Percentiles rank a stretch among this genome's conserved stretches.
These are phyloP conservation scores for Melanerpes formicivorus DNA, from an alignment of 2,113 vertebrate species.

Conservation along the genomic window DNA sequence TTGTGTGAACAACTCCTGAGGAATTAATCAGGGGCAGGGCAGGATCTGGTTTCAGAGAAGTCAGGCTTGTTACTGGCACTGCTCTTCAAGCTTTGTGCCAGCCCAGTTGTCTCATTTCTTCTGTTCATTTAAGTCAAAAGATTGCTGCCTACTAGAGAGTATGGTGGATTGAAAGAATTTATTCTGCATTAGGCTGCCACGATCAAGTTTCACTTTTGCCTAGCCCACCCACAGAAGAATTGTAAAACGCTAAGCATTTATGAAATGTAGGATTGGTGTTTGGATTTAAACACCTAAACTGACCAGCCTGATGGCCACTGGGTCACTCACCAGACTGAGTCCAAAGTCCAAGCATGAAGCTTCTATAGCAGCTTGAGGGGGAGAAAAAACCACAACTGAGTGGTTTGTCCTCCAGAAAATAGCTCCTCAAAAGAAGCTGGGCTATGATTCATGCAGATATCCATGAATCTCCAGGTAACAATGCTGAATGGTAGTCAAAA, in stretches of 20 bases:
- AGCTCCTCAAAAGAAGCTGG: not conserved
- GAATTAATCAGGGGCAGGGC: constrained; percentile 72
- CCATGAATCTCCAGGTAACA: not conserved
- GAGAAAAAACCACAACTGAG: not conserved
- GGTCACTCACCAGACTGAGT: not conserved
- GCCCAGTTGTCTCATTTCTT: constrained; percentile 4
- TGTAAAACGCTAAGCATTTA: not conserved
- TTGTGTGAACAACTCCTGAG: constrained; percentile 61
- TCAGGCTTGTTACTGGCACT: constrained; percentile 27
- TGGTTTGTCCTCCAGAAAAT: not conserved
- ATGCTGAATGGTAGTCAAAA: not conserved
- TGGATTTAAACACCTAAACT: not conserved
- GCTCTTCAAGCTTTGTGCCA: constrained; percentile 5
- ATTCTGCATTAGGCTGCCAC: not conserved
- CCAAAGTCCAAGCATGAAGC: not conserved
- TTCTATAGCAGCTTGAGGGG: not conserved
- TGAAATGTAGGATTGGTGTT: not conserved
- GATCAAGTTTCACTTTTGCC: not conserved
- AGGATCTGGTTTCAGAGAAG: constrained; percentile 72
- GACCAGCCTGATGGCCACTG: accelerated
- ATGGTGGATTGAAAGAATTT: not conserved
- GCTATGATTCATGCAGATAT: not conserved
- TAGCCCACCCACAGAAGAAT: not conserved
- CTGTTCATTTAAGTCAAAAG: not conserved
- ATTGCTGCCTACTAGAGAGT: not conserved